Conservation (phyloP, 2,797 vertebrate genomes). For the Microhierax caerulescens region DNA sequence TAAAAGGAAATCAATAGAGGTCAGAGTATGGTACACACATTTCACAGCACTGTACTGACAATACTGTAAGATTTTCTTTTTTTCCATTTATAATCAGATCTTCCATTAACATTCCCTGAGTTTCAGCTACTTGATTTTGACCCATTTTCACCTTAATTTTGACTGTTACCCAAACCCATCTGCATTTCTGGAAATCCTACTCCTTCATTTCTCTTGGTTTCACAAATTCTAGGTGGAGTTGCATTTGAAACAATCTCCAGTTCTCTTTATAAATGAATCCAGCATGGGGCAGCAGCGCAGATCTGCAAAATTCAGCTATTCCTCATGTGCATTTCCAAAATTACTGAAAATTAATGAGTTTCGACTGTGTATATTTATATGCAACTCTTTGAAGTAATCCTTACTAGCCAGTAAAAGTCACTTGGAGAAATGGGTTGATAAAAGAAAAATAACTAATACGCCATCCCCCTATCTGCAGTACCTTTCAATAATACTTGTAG, state of each 20-base stretch:
- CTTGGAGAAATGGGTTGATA: not conserved
- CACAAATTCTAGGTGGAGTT: not conserved
- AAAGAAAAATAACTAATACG: not conserved
- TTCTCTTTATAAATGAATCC: not conserved
- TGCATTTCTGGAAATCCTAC: not conserved
- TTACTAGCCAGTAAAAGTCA: not conserved
- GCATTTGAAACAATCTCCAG: not conserved
- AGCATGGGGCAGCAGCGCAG: not conserved
- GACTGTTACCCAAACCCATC: not conserved
- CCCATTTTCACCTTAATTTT: not conserved
- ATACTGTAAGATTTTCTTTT: not conserved
- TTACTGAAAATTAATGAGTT: constrained; percentile 26
- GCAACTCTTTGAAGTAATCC: constrained; percentile 24
- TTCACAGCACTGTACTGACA: not conserved
- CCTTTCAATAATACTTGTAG: not conserved
- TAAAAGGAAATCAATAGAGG: not conserved
- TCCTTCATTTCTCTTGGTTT: not conserved
- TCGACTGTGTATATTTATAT: not conserved
- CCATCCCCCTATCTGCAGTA: not conserved
- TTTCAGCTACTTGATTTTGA: not conserved
- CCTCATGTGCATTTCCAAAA: constrained; percentile 6
- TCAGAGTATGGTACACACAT: not conserved
- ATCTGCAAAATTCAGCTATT: not conserved
- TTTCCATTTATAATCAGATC: not conserved
- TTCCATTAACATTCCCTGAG: not conserved